These are phyloP conservation scores for Rhinoraja longicauda DNA, from an alignment of 2,797 vertebrate genomes.

Conservation along the genomic window DNA sequence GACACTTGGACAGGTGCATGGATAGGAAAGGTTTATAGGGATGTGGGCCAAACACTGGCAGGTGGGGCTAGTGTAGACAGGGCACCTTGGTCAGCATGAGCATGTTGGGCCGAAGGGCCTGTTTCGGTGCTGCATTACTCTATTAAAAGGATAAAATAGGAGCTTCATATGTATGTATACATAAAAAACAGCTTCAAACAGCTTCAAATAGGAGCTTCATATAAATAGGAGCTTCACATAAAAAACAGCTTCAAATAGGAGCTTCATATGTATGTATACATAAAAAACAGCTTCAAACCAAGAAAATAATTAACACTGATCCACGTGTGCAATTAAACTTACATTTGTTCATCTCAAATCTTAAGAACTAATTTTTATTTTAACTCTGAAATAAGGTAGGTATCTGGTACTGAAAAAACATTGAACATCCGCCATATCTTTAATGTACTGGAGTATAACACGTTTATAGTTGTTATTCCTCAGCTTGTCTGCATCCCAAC, in stretches of 20 bases:
- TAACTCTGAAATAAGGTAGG: not conserved
- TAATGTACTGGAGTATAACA: conserved; percentile 89
- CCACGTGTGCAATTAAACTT: not conserved
- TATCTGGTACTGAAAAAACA: conserved; percentile 62
- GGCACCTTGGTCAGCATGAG: too few relatives aligned
- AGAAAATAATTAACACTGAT: not conserved
- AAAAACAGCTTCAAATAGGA: too few relatives aligned
- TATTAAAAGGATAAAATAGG: too few relatives aligned
- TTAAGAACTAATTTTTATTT: conserved; percentile 2
- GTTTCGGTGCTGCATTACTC: too few relatives aligned
- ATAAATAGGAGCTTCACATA: too few relatives aligned
- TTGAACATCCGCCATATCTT: conserved; percentile 95
- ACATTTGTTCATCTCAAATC: conserved; percentile 8
- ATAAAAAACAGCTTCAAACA: not conserved
- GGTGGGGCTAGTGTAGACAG: too few relatives aligned
- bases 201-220: too few relatives aligned
- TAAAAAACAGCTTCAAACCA: not conserved
- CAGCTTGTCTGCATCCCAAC: conserved; percentile 78
- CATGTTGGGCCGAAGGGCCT: too few relatives aligned
- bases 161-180: not conserved
- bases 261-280: not conserved
- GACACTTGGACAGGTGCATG: too few relatives aligned
- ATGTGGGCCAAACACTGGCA: too few relatives aligned
- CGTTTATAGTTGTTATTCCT: conserved; percentile 67
- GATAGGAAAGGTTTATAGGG: too few relatives aligned